These are phyloP conservation scores for mouse (Mus musculus) DNA, from an alignment of 2,113 vertebrate genomes.

Conservation along the genomic window DNA sequence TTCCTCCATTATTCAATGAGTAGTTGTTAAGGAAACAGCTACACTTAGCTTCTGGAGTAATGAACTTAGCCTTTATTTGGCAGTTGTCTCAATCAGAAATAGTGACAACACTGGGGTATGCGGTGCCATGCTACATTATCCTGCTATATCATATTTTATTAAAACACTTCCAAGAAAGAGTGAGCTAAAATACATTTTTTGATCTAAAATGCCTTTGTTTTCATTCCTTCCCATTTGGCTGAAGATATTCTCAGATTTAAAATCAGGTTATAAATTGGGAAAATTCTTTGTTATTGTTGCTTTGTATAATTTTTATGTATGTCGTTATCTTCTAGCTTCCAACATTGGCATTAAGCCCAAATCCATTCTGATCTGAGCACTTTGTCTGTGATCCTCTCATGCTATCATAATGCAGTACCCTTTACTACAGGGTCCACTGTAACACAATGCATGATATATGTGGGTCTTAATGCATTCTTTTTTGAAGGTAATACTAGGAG, in stretches of 20 bases:
- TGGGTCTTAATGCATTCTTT: background rate
- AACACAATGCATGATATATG: background rate
- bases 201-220: constrained; percentile 28
- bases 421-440: background rate
- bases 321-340: background rate
- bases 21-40: background rate
- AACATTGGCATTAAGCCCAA: background rate
- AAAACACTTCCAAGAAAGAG: background rate
- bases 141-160: background rate
- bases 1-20: background rate
- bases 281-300: too few relatives aligned
- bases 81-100: background rate
- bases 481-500: background rate
- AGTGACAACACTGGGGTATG: background rate
- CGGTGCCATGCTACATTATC: background rate
- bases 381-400: background rate
- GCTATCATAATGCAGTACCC: background rate
- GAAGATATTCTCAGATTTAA: background rate
- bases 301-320: constrained; percentile 15
- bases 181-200: background rate
- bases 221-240: background rate
- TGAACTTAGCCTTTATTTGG: background rate
- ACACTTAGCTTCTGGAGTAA: background rate
- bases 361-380: background rate
- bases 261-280: background rate